Evolutionary conservation across 2,113 vertebrate species (phyloP), one percentile per base, ranked within the genome.

Genomic region (Athene noctua): DNA sequence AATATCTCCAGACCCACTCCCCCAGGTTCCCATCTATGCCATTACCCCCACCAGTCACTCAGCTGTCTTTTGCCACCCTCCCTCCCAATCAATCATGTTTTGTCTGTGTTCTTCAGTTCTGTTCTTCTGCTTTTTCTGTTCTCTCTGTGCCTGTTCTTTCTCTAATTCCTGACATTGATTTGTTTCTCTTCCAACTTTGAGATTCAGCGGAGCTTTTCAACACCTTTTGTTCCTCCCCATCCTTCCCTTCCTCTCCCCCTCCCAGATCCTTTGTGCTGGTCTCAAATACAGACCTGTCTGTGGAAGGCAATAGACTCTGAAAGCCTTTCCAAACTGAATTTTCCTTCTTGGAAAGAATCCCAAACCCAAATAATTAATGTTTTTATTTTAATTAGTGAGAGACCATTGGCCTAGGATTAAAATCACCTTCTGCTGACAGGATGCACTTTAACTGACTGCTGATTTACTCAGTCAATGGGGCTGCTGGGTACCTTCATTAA

Each of bases 331-430:
- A 6, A 91, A 74, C 19, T 55, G 7, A 55, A 52, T 83, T 92
- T 95, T 79, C 40, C 49, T 86, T 94, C 92, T 72, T 91, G 86
- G 93, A 91, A 96, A 74, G 36, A 87, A 73, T 94, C 90, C 94
- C 73, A n/a, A 88, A 74, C 18, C 13, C 62, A 88, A 95, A 94
- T 81, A 91, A 82, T 57, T 63, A 70, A 77, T 81, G 46, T 57
- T 93, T 93, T 94, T 94, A 55, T 92, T 97, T 95, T 90, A 95
- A 96, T 96, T 92, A 96, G 61, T n/a, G 23, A 88, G 55, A 90
- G 67, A 46, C 72, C 36, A 88, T 67, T 81, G 78, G 55, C 52
- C 84, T 91, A 38, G 38, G 22, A 95, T 84, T 94, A 96, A 96
- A 95, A 93, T 90, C 78, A 81, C 77, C 73, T 95, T 96, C 77